Conservation (phyloP, 2,888 invertebrate genomes). For the Homarus gammarus region DNA sequence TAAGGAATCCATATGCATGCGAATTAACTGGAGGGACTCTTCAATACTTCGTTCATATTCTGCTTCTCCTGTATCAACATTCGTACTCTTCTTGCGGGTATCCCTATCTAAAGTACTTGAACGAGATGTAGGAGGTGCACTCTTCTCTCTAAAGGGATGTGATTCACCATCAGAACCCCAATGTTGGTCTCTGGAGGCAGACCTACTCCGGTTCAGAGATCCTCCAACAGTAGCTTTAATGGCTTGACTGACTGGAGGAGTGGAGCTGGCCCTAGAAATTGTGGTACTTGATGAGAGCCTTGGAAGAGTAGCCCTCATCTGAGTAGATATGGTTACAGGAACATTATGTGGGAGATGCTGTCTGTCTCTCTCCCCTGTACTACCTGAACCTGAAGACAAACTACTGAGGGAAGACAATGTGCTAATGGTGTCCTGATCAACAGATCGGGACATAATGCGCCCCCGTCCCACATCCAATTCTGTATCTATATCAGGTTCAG, state of each 20-base stretch:
- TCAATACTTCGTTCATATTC: conserved; percentile 78
- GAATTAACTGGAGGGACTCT: conserved; percentile 79
- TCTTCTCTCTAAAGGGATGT: conserved; percentile 60
- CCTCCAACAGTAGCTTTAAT: conserved; percentile 42
- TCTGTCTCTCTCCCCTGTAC: conserved; percentile 59
- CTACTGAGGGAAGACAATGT: conserved; percentile 71
- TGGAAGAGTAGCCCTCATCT: conserved; percentile 61
- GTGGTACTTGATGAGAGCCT: conserved; percentile 40
- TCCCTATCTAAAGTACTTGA: conserved; percentile 57
- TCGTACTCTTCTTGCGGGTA: conserved; percentile 60
- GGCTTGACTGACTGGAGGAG: conserved; percentile 64
- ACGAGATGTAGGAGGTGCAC: conserved; percentile 51
- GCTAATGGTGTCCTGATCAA: conserved; percentile 68
- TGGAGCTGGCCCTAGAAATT: conserved; percentile 46
- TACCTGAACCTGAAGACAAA: conserved; percentile 70
- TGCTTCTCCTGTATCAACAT: conserved; percentile 65
- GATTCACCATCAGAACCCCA: conserved; percentile 66
- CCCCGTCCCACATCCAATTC: conserved; percentile 76
- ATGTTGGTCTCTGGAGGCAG: conserved; percentile 63
- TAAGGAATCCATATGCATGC: conserved; percentile 79
- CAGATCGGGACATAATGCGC: conserved; percentile 53
- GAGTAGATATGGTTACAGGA: conserved; percentile 30
- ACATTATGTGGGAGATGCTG: conserved; percentile 36
- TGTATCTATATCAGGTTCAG: conserved; percentile 81
- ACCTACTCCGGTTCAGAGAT: conserved; percentile 55